Conservation (phyloP, 2,888 invertebrate species). For the Disparrhopalites patrizii region DNA sequence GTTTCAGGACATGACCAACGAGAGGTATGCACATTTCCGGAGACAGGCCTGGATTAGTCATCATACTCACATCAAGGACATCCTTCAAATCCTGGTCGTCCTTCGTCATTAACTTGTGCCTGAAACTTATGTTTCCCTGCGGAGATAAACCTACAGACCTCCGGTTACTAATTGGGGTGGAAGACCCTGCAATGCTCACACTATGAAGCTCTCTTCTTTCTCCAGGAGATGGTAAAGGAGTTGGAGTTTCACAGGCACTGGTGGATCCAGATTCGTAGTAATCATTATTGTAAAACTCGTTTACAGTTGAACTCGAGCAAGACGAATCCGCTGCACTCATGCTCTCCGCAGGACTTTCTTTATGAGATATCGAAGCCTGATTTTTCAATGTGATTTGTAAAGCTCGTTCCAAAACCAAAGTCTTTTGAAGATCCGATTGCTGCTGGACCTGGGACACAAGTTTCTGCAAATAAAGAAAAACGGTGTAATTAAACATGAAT, state of each 20-base stretch:
- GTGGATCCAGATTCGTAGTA: slow-evolving; percentile 19
- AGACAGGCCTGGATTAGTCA: background rate
- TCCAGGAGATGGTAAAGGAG: background rate
- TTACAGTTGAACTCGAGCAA: slow-evolving; percentile 18
- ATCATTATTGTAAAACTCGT: slow-evolving; percentile 24
- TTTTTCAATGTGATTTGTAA: slow-evolving; percentile 19
- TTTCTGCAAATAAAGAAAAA: slow-evolving; percentile 16
- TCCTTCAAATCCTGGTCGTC: background rate
- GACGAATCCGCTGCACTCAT: slow-evolving; percentile 11
- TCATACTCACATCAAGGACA: background rate
- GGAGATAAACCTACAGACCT: no score
- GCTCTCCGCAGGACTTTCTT: background rate
- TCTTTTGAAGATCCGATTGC: background rate
- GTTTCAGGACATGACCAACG: slow-evolving; percentile 11
- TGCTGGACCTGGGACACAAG: slow-evolving; percentile 23
- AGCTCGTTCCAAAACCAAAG: slow-evolving; percentile 11
- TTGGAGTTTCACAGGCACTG: background rate
- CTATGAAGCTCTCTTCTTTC: background rate
- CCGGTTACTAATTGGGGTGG: no score
- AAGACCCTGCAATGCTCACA: no score
- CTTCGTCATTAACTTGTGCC: background rate
- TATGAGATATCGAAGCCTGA: background rate
- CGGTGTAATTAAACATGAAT: background rate
- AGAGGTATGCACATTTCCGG: background rate
- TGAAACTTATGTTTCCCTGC: no score